Conservation (phyloP, 2,797 vertebrate genomes). For the Xiphorhynchus erythropygius region DNA sequence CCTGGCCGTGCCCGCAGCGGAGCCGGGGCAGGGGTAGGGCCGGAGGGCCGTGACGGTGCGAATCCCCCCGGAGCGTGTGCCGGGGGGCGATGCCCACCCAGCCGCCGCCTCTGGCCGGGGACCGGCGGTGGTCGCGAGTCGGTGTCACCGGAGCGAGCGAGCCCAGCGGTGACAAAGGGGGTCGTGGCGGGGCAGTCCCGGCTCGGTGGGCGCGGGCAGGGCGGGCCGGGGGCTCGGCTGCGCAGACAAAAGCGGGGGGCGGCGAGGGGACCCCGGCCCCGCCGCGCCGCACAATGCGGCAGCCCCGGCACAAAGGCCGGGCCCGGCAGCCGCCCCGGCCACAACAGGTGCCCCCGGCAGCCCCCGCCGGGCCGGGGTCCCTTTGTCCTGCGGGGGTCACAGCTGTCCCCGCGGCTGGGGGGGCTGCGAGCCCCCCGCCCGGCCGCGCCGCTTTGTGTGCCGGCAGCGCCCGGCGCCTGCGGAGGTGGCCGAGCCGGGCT, state of each 20-base stretch:
- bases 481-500: not conserved
- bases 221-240: not conserved
- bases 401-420: not conserved
- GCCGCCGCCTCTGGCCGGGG: not conserved
- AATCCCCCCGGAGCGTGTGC: not conserved
- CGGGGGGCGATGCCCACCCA: not conserved
- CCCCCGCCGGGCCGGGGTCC: not conserved
- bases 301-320: not conserved
- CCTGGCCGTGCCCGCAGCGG: rapidly evolving
- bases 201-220: not conserved
- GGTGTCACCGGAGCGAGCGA: not conserved
- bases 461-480: not conserved
- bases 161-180: not conserved
- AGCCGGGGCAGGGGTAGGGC: too few relatives aligned
- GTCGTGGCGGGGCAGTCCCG: not conserved
- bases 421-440: not conserved
- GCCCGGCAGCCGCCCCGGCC: not conserved
- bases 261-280: not conserved
- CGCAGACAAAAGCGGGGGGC: not conserved
- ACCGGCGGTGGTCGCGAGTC: not conserved
- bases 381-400: constrained; percentile 25
- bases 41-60: rapidly evolving
- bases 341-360: constrained; percentile 7
- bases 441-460: not conserved
- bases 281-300: not conserved